These are phyloP conservation scores for Acanthosepion pharaonis DNA, from an alignment of 2,888 invertebrate species.

Conservation along the genomic window DNA sequence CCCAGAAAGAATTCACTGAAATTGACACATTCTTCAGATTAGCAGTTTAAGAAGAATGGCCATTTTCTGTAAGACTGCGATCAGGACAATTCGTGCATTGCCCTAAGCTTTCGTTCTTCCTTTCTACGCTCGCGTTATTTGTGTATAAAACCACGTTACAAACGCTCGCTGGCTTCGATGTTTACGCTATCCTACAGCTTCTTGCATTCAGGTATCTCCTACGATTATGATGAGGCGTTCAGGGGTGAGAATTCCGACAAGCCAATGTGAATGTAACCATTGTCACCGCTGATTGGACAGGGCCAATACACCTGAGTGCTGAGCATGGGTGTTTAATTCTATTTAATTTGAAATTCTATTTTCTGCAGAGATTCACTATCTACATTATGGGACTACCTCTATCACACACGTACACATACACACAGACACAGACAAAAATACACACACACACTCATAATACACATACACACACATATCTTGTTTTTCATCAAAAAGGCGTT, in stretches of 20 bases:
- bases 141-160: neutral
- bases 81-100: too few species aligned
- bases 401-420: too few species aligned
- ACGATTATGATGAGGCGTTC: neutral
- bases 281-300: neutral
- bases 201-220: neutral
- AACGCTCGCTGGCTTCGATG: neutral
- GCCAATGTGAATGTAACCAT: neutral
- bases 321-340: neutral
- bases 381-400: too few species aligned
- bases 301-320: neutral
- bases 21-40: constrained; percentile 14
- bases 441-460: too few species aligned
- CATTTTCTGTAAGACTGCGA: neutral
- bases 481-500: neutral
- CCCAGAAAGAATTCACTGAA: neutral
- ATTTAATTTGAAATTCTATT: neutral
- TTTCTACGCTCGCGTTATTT: too few species aligned
- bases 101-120: too few species aligned
- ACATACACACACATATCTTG: too few species aligned
- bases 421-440: too few species aligned
- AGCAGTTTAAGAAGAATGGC: neutral
- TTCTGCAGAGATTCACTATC: neutral
- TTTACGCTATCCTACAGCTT: neutral
- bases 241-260: neutral